Conservation (phyloP, 2,888 invertebrate species). For the Xylota segnis region DNA sequence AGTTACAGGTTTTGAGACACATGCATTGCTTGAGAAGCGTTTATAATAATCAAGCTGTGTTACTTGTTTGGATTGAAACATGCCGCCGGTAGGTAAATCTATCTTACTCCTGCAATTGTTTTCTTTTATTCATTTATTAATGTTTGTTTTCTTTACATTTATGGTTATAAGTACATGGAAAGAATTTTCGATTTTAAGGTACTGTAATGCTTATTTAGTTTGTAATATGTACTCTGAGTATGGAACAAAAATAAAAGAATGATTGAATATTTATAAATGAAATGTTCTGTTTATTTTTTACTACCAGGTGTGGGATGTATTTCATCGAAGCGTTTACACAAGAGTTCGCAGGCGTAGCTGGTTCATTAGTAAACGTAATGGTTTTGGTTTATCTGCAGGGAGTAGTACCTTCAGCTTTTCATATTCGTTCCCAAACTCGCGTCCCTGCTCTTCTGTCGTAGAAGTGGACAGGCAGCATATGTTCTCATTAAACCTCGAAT, state of each 20-base stretch:
- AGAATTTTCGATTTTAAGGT: slow-evolving; percentile 72
- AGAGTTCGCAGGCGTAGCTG: neutral
- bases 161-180: slow-evolving; percentile 60
- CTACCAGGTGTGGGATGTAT: neutral
- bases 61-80: slow-evolving; percentile 62
- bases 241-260: slow-evolving; percentile 38
- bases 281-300: neutral
- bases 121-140: slow-evolving; percentile 28
- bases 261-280: slow-evolving; percentile 39
- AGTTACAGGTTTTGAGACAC: slow-evolving; percentile 69
- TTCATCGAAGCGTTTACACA: neutral
- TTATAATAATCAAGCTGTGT: slow-evolving; percentile 66
- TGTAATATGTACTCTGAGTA: slow-evolving; percentile 41
- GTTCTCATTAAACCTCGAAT: too few species aligned
- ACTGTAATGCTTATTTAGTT: slow-evolving; percentile 61
- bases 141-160: slow-evolving; percentile 49
- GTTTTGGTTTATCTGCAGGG: neutral
- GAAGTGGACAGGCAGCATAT: too few species aligned
- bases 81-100: slow-evolving; percentile 71
- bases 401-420: too few species aligned
- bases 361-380: neutral
- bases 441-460: too few species aligned
- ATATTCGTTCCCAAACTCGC: too few species aligned
- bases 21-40: slow-evolving; percentile 70
- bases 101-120: slow-evolving; percentile 71